Conservation (phyloP, 2,797 vertebrate species). For the Gymnodraco acuticeps region DNA sequence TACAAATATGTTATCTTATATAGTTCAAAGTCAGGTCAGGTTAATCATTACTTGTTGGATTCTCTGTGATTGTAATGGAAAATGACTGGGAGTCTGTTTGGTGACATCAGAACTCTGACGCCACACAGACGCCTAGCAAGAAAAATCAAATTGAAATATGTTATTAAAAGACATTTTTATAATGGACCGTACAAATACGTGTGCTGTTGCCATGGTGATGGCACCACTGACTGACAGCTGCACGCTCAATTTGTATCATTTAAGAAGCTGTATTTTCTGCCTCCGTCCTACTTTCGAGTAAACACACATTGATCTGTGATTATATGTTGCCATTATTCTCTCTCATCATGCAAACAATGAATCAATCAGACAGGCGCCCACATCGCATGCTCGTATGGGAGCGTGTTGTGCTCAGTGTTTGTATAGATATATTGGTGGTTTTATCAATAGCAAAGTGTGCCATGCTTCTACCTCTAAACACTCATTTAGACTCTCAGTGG, state of each 20-base stretch:
- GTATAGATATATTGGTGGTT: slow-evolving; percentile 40
- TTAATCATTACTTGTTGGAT: slow-evolving; percentile 4
- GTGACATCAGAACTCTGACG: slow-evolving; percentile 34
- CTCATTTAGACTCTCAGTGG: slow-evolving; percentile 55
- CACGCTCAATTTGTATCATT: slow-evolving; percentile 51
- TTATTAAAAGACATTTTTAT: slow-evolving; percentile 52
- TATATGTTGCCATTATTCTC: slow-evolving; percentile 49
- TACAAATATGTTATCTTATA: neutral
- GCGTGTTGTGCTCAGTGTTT: slow-evolving; percentile 29
- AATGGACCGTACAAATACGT: slow-evolving; percentile 56
- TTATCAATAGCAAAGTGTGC: slow-evolving; percentile 44
- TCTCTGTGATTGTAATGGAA: slow-evolving; percentile 16
- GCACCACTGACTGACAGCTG: slow-evolving; percentile 69
- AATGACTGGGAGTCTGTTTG: slow-evolving; percentile 16
- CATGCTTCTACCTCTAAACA: slow-evolving; percentile 61
- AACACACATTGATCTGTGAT: slow-evolving; percentile 61
- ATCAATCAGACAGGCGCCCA: slow-evolving; percentile 40
- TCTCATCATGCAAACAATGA: slow-evolving; percentile 52
- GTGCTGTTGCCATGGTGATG: slow-evolving; percentile 74
- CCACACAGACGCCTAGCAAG: slow-evolving; percentile 29
- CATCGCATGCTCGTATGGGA: neutral
- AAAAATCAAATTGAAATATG: slow-evolving; percentile 59
- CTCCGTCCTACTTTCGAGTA: slow-evolving; percentile 45
- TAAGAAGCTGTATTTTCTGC: slow-evolving; percentile 54
- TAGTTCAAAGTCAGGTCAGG: neutral